A percentile compares a stretch with the other conserved stretches of the same genome.
Conservation (phyloP, 2,797 vertebrate species). For the Sphenodon punctatus region DNA sequence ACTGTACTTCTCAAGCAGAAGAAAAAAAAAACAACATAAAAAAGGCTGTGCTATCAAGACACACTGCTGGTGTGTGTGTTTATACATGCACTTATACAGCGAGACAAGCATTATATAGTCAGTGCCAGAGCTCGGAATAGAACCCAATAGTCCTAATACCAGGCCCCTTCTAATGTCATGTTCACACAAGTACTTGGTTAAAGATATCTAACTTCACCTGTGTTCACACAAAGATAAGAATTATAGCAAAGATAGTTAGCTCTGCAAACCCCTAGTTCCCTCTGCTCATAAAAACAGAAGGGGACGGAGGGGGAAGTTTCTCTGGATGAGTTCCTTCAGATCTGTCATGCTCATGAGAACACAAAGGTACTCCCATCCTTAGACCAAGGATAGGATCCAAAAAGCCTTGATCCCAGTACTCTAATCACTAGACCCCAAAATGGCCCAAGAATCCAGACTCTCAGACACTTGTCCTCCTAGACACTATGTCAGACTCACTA, state of each 20-base stretch:
- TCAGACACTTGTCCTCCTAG: fast-evolving
- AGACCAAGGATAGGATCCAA: neutral
- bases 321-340: too few species aligned
- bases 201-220: too few species aligned
- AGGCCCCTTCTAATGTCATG: fast-evolving
- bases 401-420: too few species aligned
- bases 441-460: fast-evolving
- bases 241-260: too few species aligned
- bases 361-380: neutral
- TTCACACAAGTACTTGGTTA: too few species aligned
- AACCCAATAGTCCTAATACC: neutral
- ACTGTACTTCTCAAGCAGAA: neutral
- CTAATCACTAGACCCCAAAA: too few species aligned
- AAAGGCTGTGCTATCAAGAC: neutral
- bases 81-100: neutral
- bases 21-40: neutral
- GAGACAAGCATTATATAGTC: neutral
- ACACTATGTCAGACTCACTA: fast-evolving
- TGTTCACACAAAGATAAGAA: too few species aligned
- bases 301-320: too few species aligned
- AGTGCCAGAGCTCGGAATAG: fast-evolving
- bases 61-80: neutral
- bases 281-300: too few species aligned
- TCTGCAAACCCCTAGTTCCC: too few species aligned
- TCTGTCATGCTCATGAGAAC: too few species aligned